Evolutionary conservation across 2,888 invertebrate genomes (phyloP).

Genomic region (Lepidochitona cinerea): DNA sequence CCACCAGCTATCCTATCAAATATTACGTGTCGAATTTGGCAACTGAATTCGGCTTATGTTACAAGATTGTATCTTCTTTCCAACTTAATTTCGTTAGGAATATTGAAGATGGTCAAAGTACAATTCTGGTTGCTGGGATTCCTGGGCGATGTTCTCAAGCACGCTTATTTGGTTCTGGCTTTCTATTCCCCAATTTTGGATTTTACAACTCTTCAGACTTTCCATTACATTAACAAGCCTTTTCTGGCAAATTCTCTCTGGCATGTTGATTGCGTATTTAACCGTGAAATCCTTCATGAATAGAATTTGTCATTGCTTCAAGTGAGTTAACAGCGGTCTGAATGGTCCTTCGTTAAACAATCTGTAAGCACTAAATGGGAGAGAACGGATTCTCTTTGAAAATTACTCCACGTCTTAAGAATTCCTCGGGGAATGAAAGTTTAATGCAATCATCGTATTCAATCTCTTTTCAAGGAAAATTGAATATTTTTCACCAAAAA

Average conservation of each 20-base stretch:
- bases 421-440: not conserved
- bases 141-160: too few species aligned
- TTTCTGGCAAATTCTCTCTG: not conserved
- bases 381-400: not conserved
- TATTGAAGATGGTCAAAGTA: too few species aligned
- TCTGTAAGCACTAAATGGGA: not conserved
- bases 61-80: too few species aligned
- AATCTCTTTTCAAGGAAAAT: too few species aligned
- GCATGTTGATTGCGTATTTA: constrained; percentile 4
- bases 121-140: too few species aligned
- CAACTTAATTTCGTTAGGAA: too few species aligned
- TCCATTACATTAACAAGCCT: not conserved
- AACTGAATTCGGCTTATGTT: too few species aligned
- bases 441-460: too few species aligned
- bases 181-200: constrained; percentile 1
- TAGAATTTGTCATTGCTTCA: not conserved
- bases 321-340: not conserved
- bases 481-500: not conserved
- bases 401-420: not conserved
- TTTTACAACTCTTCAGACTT: not conserved
- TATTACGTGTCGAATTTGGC: too few species aligned
- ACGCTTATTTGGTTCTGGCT: too few species aligned
- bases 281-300: not conserved
- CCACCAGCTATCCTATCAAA: too few species aligned
- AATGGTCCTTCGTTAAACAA: constrained; percentile 1